Conservation (phyloP, 2,888 invertebrate species). For the Rhorus exstirpatorius region DNA sequence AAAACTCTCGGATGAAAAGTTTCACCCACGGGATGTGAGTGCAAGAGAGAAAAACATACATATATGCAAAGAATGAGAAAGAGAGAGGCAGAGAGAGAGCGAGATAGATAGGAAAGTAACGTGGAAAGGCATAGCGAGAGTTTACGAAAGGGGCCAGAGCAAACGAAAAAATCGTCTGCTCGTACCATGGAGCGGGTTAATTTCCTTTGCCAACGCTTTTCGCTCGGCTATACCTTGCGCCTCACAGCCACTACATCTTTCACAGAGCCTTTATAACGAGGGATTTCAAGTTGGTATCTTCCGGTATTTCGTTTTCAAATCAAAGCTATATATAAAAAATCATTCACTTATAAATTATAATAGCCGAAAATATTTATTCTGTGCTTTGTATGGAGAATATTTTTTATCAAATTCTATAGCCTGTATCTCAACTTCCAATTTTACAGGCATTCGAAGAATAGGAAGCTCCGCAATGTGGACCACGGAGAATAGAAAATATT, state of each 20-base stretch:
- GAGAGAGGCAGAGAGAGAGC: slow-evolving; percentile 26
- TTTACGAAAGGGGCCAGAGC: slow-evolving; percentile 58
- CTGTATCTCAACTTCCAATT: no score
- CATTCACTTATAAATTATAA: background rate
- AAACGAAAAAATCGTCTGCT: slow-evolving; percentile 72
- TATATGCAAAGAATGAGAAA: no score
- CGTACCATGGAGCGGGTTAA: slow-evolving; percentile 73
- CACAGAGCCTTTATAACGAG: slow-evolving; percentile 39
- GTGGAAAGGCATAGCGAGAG: slow-evolving; percentile 55
- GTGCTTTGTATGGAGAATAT: no score
- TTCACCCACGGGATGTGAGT: slow-evolving; percentile 61
- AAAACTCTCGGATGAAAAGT: slow-evolving; percentile 68
- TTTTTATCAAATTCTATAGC: no score
- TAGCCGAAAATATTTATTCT: background rate
- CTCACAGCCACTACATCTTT: slow-evolving; percentile 55
- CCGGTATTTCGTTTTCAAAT: background rate
- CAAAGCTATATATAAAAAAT: background rate
- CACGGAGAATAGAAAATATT: no score
- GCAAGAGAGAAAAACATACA: slow-evolving; percentile 50
- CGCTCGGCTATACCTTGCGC: slow-evolving; percentile 51
- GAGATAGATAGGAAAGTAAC: slow-evolving; percentile 46
- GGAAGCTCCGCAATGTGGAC: no score
- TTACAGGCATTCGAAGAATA: no score
- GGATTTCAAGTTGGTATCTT: slow-evolving; percentile 8
- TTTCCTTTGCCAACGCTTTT: slow-evolving; percentile 72